phyloP scores from a whole-genome alignment of 37 sponge, comb jelly and placozoan species.

The Amphimedon queenslandica region DNA sequence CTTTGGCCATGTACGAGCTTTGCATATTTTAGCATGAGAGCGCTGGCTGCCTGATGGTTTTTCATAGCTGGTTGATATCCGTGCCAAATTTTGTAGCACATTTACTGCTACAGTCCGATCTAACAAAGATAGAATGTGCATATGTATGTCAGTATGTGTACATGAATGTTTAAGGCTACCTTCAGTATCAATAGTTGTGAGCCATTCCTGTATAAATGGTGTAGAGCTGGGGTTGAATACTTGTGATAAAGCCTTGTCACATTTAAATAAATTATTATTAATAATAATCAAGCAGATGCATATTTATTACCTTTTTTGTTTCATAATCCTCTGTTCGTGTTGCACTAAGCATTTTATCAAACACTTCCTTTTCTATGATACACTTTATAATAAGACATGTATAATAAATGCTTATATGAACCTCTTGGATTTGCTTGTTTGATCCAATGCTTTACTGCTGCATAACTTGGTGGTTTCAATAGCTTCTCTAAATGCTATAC shows the following conservation, averaged over 20 bases:
- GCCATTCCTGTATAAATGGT: slow-evolving; percentile 37
- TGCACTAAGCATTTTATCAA: background rate
- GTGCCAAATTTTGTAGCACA: background rate
- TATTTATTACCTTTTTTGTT: background rate
- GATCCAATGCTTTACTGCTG: background rate
- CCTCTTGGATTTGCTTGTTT: background rate
- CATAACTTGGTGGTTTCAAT: background rate
- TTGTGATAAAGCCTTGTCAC: slow-evolving; percentile 18
- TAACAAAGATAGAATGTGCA: no score
- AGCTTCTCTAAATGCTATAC: background rate
- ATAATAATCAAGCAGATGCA: background rate
- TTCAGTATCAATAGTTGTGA: no score
- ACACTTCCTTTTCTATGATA: slow-evolving; percentile 7
- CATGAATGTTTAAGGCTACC: no score
- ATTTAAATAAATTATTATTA: background rate
- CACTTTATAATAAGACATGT: background rate
- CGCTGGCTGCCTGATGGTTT: background rate
- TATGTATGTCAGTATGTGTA: no score
- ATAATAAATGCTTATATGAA: background rate
- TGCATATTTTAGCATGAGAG: background rate
- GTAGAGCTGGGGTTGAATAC: slow-evolving; percentile 26
- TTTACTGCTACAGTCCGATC: background rate
- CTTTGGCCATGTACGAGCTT: background rate
- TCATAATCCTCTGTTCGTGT: background rate
- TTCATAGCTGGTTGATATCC: background rate